These are phyloP conservation scores for Scaptomyza cyrtandrae DNA, from an alignment of 2,888 invertebrate species.

Conservation along the genomic window DNA sequence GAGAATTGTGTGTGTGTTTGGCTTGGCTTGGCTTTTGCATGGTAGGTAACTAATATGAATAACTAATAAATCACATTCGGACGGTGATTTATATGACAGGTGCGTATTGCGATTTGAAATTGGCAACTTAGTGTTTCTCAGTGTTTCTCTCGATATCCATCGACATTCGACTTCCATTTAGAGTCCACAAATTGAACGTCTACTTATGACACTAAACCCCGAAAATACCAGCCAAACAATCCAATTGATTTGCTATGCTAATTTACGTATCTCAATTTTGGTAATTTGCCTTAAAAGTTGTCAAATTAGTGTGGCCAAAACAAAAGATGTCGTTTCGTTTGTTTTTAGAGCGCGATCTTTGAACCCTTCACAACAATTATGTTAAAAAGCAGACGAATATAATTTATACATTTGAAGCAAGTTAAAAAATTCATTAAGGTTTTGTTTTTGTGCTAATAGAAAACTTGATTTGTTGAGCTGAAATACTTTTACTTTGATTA, in stretches of 20 bases:
- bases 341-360: constrained; percentile 10
- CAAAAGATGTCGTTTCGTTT: constrained; percentile 27
- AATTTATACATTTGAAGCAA: neutral
- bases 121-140: constrained; percentile 64
- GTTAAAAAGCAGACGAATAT: neutral
- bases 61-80: constrained; percentile 76
- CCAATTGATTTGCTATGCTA: constrained; percentile 50
- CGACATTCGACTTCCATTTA: constrained; percentile 57
- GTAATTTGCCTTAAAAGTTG: constrained; percentile 55
- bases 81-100: constrained; percentile 77
- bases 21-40: no score
- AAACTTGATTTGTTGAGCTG: neutral
- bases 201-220: constrained; percentile 41
- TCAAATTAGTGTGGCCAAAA: constrained; percentile 51
- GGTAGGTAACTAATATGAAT: constrained; percentile 78
- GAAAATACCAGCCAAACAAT: constrained; percentile 9
- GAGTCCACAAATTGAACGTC: constrained; percentile 68
- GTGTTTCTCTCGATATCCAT: constrained; percentile 13
- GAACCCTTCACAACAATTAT: constrained; percentile 3
- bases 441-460: neutral
- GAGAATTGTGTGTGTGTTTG: constrained; percentile 23
- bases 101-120: constrained; percentile 78
- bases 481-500: no score
- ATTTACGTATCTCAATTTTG: constrained; percentile 24
- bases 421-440: neutral